phyloP scores from a whole-genome alignment of 2,888 invertebrate species.

The Hydrotaea cyrtoneurina region DNA sequence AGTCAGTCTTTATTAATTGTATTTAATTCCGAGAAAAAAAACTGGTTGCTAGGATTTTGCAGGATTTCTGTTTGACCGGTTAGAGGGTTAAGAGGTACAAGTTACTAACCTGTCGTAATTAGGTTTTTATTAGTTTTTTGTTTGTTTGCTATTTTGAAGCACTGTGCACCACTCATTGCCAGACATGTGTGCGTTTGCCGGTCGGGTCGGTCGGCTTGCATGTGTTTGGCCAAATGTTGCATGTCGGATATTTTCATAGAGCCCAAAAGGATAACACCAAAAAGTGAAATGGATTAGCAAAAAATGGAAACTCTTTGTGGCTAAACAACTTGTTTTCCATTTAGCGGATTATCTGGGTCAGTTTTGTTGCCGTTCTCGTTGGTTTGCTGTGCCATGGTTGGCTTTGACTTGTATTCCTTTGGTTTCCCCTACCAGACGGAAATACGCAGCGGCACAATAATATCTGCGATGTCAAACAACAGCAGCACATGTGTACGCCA shows the following conservation, averaged over 20 bases:
- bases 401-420: not conserved
- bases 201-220: not conserved
- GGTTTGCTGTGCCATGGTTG: not conserved
- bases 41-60: too few species aligned
- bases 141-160: not conserved
- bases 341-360: slow-evolving; percentile 37
- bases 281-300: slow-evolving; percentile 37
- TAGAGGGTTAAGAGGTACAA: too few species aligned
- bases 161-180: not conserved
- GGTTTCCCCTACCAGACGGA: not conserved
- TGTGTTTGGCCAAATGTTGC: slow-evolving; percentile 20
- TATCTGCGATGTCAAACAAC: slow-evolving; percentile 6
- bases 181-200: not conserved
- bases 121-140: too few species aligned
- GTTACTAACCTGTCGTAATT: too few species aligned
- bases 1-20: too few species aligned
- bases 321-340: slow-evolving; percentile 32
- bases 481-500: not conserved
- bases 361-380: slow-evolving; percentile 26
- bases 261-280: not conserved
- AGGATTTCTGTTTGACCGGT: too few species aligned
- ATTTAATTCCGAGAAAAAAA: too few species aligned
- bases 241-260: not conserved
- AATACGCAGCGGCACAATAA: slow-evolving; percentile 5
- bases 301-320: slow-evolving; percentile 32